Evolutionary conservation across 2,888 invertebrate genomes (phyloP), one percentile per base, ranked within the genome.

Genomic region (Caradrina kadenii): DNA sequence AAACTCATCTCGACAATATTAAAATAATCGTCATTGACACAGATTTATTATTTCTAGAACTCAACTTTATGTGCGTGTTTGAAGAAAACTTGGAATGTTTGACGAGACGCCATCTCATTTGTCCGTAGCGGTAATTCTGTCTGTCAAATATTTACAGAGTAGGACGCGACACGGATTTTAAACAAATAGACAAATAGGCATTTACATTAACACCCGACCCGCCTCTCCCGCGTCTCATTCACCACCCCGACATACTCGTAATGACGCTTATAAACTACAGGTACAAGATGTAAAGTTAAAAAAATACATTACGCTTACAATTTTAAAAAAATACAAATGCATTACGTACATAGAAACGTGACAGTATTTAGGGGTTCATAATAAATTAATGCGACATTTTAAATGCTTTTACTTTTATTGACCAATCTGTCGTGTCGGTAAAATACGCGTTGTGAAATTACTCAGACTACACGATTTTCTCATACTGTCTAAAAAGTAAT

Each of bases 91-190:
- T 87, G 85, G 88, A 81, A 88, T 88, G 87, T 88, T 87, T 88
- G 89, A 85, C 82, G 89, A 90, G 90, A 88, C 91, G 89, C 89
- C 88, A 90, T 93, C 91, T 90, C 91, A 92, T 93, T 93, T 93
- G 93, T 91, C 86, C 92, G 90, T 93, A 95, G 94, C 95, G 94
- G 95, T 95, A 94, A 93, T 94, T 92, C 90, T 89, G 92, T 86
- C 90, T 88, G 88, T 90, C 91, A 93, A 96, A 95, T 95, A 95
- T 95, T 96, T 93, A 94, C 94, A 79, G 89, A 92, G 93, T 91
- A 91, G 92, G 93, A 94, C 93, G 91, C 93, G 95, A 95, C 95
- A 95, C 94, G 92, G 94, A 95, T 94, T 94, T 94, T 92, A 88
- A 89, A 90, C 90, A 94, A 94, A 95, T 92, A 94, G 89, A 90